Conservation (phyloP, 1,140 invertebrate species). For the Aleiodes sp. region DNA sequence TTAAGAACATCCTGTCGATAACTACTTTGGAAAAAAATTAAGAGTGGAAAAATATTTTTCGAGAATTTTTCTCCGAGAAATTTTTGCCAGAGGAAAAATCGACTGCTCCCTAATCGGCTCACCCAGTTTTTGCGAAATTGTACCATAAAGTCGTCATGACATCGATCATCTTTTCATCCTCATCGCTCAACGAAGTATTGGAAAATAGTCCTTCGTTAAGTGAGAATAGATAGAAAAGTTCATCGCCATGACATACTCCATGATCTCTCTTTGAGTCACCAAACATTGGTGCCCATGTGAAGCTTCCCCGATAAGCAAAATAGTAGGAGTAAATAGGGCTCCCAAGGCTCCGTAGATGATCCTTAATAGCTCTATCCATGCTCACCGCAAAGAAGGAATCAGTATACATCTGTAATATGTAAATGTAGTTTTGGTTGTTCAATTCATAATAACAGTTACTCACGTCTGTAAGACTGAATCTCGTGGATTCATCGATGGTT, state of each 20-base stretch:
- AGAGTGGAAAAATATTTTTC: too few species aligned
- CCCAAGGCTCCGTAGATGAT: slow-evolving; percentile 57
- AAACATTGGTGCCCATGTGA: slow-evolving; percentile 74
- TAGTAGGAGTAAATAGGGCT: slow-evolving; percentile 73
- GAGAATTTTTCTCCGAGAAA: too few species aligned
- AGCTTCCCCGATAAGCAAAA: slow-evolving; percentile 70
- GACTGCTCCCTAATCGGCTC: too few species aligned
- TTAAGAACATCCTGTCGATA: too few species aligned
- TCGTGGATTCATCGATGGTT: slow-evolving; percentile 63
- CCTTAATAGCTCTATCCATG: slow-evolving; percentile 67
- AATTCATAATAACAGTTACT: slow-evolving; percentile 39
- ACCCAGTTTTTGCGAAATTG: slow-evolving; percentile 76
- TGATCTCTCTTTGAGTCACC: slow-evolving; percentile 70
- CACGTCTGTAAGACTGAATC: slow-evolving; percentile 67
- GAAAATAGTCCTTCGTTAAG: slow-evolving; percentile 67
- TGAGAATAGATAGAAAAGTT: slow-evolving; percentile 77
- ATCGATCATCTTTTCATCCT: slow-evolving; percentile 66
- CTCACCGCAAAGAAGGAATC: slow-evolving; percentile 74
- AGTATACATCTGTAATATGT: slow-evolving; percentile 69
- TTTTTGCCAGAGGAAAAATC: too few species aligned
- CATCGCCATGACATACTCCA: slow-evolving; percentile 78
- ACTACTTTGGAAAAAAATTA: too few species aligned
- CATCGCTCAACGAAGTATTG: slow-evolving; percentile 57
- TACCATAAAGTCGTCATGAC: slow-evolving; percentile 72
- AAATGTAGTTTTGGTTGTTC: too few species aligned